phyloP scores from a whole-genome alignment of 2,888 invertebrate species.

The Ichneumoninae sp. region DNA sequence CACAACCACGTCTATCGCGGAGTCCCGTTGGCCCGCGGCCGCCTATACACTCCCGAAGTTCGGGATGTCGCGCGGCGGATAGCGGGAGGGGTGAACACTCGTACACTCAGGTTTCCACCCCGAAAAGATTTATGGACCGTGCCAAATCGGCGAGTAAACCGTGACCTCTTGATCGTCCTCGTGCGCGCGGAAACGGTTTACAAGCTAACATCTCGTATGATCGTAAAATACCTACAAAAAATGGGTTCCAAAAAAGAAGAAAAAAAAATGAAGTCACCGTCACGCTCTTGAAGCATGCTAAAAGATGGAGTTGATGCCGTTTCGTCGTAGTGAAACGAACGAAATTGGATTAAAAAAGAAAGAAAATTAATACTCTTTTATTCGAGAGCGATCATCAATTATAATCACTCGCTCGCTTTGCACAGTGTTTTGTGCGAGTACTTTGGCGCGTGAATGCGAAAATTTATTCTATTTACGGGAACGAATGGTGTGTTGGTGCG shows the following conservation, averaged over 20 bases:
- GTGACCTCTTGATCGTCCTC: slow-evolving; percentile 77
- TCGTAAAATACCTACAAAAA: slow-evolving; percentile 3
- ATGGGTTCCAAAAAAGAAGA: background rate
- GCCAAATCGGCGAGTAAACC: slow-evolving; percentile 79
- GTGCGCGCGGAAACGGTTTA: slow-evolving; percentile 56
- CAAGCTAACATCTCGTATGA: slow-evolving; percentile 49
- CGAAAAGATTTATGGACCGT: slow-evolving; percentile 80
- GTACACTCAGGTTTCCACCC: slow-evolving; percentile 68
- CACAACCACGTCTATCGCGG: slow-evolving; percentile 31
- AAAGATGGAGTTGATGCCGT: background rate
- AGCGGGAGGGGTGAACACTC: slow-evolving; percentile 71
- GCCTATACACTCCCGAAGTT: background rate
- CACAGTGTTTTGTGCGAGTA: slow-evolving; percentile 19
- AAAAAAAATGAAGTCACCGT: background rate
- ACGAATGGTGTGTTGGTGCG: slow-evolving; percentile 11
- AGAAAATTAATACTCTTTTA: slow-evolving; percentile 25
- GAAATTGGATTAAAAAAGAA: background rate
- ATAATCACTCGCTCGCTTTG: slow-evolving; percentile 52
- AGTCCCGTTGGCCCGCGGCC: slow-evolving; percentile 51
- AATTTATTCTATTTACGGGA: slow-evolving; percentile 58
- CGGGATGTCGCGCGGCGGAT: slow-evolving; percentile 25
- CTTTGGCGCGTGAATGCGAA: slow-evolving; percentile 23
- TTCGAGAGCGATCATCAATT: slow-evolving; percentile 50
- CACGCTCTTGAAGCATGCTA: background rate
- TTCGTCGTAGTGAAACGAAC: background rate